Evolutionary conservation across 1,140 invertebrate species (phyloP).

Genomic region (Euborellia annulipes): DNA sequence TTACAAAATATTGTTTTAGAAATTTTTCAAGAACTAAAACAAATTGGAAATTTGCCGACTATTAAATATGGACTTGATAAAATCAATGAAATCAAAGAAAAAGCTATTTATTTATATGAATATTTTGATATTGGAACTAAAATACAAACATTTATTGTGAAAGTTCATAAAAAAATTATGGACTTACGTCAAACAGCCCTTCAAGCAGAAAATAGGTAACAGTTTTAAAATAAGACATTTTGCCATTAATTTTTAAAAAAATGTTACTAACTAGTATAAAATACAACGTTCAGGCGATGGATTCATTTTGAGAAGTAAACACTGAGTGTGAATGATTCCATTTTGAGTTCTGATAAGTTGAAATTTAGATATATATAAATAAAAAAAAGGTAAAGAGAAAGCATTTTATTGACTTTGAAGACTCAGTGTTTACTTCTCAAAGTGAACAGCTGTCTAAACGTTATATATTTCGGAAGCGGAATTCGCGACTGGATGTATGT

Average conservation of each 20-base stretch:
- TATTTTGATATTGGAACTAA: slow-evolving; percentile 49
- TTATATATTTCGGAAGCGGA: no score
- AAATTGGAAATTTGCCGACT: slow-evolving; percentile 49
- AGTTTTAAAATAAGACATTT: slow-evolving; percentile 15
- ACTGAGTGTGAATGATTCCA: no score
- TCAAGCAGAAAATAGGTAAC: slow-evolving; percentile 51
- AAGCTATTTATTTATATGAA: slow-evolving; percentile 44
- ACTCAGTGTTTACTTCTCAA: no score
- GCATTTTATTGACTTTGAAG: no score
- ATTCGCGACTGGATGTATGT: no score
- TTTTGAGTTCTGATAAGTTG: no score
- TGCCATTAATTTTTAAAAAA: no score
- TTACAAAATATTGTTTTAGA: slow-evolving; percentile 49
- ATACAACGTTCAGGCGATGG: no score
- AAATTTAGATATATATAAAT: no score
- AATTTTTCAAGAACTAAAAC: slow-evolving; percentile 47
- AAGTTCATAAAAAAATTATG: slow-evolving; percentile 46
- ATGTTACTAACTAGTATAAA: background rate
- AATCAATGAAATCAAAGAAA: slow-evolving; percentile 14
- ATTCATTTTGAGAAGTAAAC: no score
- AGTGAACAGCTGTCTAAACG: no score
- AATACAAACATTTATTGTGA: slow-evolving; percentile 38
- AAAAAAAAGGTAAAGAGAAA: no score
- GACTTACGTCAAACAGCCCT: slow-evolving; percentile 54
- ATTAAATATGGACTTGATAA: slow-evolving; percentile 41